Base-by-base conservation (phyloP, 2,888 invertebrate genomes). In the Gortyna flavago region DNA sequence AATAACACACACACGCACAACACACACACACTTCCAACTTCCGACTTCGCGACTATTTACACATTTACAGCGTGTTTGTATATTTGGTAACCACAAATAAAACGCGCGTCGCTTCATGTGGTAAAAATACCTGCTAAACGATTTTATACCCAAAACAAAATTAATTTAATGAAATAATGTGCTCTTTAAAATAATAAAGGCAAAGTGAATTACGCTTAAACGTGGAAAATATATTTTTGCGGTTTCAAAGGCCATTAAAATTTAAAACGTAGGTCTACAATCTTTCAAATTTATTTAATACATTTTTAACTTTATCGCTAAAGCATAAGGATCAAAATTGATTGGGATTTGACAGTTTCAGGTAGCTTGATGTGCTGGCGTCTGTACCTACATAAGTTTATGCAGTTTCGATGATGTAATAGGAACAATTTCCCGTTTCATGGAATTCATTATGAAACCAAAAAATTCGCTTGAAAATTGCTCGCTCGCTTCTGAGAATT, bases 171-270 rank as follows among this genome's bases (percentile, higher is more conserved):
- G 0, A 48, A 48, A 25, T 29, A 38, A 38, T 41, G n/a, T 51
- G 38, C 41, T 29, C 76, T 62, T 38, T 29, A 62, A 16, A 62
- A 75, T 62, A 51, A 51, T 51, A 32, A 51, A 76, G 21, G 38
- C 18, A 13, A 25, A 76, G 38, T 32, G 29, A 51, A n/a, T 32
- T n/a, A 21, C 51, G 32, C 29, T 62, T 32, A 41, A 76, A 48
- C 29, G 48, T 4, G 7, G 38, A 32, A 41, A 64, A 44, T 64
- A 35, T 64, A 35, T 64, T 11, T n/a, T 32, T 35, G 51, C 4
- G 64, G 64, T 41, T 77, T 41, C 21, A 75, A 32, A 32, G 16
- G 9, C 41, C 41, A 41, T 77, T 77, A 54, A 64, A 64, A 73
- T 59, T 59, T 57, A 1, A 73, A 54, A 21, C 62, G 13, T 32